These are phyloP conservation scores for Callospermophilus lateralis DNA, from an alignment of 2,113 vertebrate genomes.

Conservation along the genomic window DNA sequence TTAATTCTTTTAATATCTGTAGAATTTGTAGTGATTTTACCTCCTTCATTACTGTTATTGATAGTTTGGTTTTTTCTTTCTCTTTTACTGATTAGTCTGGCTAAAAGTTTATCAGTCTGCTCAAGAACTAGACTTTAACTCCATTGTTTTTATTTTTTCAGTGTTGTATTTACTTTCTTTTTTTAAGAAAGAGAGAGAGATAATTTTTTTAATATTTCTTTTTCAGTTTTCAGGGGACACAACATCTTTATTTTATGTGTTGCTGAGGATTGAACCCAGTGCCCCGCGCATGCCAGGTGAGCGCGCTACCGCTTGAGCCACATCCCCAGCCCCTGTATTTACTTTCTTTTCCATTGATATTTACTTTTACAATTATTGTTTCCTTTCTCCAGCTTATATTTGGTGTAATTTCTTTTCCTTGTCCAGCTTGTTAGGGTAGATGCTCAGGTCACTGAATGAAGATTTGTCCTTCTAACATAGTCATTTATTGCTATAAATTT, in stretches of 20 bases:
- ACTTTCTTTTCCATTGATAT: not conserved
- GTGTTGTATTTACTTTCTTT: not conserved
- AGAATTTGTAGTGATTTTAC: constrained; percentile 6
- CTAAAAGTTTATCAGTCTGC: not conserved
- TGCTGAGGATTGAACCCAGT: too few relatives aligned
- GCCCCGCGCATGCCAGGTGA: too few relatives aligned
- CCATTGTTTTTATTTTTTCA: not conserved
- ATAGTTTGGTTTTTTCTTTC: not conserved
- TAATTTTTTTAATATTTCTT: too few relatives aligned
- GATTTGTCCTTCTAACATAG: not conserved
- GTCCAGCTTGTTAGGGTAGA: not conserved
- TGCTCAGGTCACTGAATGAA: constrained; percentile 28
- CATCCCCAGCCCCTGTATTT: not conserved
- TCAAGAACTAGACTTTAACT: constrained; percentile 11
- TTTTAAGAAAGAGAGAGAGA: not conserved
- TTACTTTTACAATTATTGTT: not conserved
- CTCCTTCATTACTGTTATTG: not conserved
- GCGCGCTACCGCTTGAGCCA: too few relatives aligned
- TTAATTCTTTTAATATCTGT: not conserved
- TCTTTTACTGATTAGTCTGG: not conserved
- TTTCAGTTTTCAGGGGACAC: too few relatives aligned
- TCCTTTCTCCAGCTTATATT: not conserved
- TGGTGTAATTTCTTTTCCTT: constrained; percentile 34
- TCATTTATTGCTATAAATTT: not conserved
- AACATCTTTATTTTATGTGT: too few relatives aligned